Percentiles rank a stretch among this genome's conserved stretches.
Evolutionary conservation across 1,140 invertebrate species (phyloP).

Genomic region (Psilanteris sp.): DNA sequence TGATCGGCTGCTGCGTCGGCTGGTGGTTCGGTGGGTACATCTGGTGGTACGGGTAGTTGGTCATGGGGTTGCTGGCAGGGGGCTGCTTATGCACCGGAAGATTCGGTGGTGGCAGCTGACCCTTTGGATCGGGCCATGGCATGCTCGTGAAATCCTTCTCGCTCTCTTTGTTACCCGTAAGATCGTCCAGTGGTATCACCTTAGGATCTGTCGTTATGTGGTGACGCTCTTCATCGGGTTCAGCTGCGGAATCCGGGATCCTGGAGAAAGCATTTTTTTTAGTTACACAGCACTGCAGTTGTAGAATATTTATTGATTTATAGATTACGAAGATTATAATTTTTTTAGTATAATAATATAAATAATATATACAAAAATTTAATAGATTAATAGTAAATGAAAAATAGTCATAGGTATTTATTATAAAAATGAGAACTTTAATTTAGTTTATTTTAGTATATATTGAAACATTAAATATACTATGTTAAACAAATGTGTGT

Average conservation of each 20-base stretch:
- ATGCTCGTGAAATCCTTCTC: slow-evolving; percentile 87
- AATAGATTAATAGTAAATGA: too few relatives aligned
- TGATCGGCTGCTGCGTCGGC: slow-evolving; percentile 66
- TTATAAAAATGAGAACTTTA: too few relatives aligned
- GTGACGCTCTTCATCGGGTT: slow-evolving; percentile 91
- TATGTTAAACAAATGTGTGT: too few relatives aligned
- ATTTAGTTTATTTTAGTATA: too few relatives aligned
- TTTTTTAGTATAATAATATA: too few relatives aligned
- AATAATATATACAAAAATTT: too few relatives aligned
- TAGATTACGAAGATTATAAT: too few relatives aligned
- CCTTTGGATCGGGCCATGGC: slow-evolving; percentile 90
- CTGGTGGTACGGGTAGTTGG: slow-evolving; percentile 65
- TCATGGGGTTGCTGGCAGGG: slow-evolving; percentile 18
- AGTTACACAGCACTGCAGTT: too few relatives aligned
- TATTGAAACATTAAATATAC: too few relatives aligned
- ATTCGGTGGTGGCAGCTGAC: slow-evolving; percentile 74
- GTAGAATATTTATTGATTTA: too few relatives aligned
- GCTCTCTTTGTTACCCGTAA: slow-evolving; percentile 88
- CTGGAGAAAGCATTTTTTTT: too few relatives aligned
- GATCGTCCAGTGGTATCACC: slow-evolving; percentile 92
- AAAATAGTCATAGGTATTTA: too few relatives aligned
- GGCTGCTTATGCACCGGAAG: slow-evolving; percentile 39
- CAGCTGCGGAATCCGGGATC: slow-evolving; percentile 91
- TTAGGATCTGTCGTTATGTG: slow-evolving; percentile 87
- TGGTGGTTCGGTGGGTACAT: slow-evolving; percentile 46